Base-by-base conservation (phyloP, 2,888 invertebrate species). In the Chouioia cunea region DNA sequence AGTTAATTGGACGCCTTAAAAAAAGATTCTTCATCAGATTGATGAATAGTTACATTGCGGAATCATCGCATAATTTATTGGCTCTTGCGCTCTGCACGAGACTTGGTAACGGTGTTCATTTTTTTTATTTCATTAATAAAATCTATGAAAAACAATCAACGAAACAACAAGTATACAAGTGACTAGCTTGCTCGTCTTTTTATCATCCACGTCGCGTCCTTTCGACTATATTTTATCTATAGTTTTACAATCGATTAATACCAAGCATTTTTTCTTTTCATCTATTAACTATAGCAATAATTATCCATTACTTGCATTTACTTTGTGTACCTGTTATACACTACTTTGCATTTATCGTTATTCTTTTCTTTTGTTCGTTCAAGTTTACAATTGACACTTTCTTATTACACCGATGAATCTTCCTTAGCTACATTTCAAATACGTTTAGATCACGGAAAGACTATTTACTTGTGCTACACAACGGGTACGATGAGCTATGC, bases 111-210 rank as follows among this genome's bases (percentile, higher is more conserved):
- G 78, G 78, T 77, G 73, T 76, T 73, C 43, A 6, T 43, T 36
- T 48, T 4, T 54, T 64, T 64, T 36, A 36, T 64, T 52, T 64
- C 52, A 46, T 60, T 64, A 82, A 85, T 85, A 85, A 84, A 85
- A 81, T 85, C 82, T 85, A 83, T 82, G 70, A 72, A 82, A 85
- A 83, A 85, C 84, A 82, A 84, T 83, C 71, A 83, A 83, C 83
- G 76, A 78, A 85, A 84, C 81, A 85, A 85, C 85, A 79, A 36
- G 76, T 83, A 81, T 71, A 65, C 36, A 66, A 36, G 36, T 70
- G 70, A 71, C 70, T 66, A 68, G 66, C 58, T 70, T 68, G 36
- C 36, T 12, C 36, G 6, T 6, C 10, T 36, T 12, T 12, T 6
- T 10, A 36, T 15, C 50, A 22, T 27, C n/a, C 16, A 53, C 23